Evolutionary conservation across 2,888 invertebrate species (phyloP), one percentile per base, ranked within the genome.

Genomic region (Mactromeris polynyma): DNA sequence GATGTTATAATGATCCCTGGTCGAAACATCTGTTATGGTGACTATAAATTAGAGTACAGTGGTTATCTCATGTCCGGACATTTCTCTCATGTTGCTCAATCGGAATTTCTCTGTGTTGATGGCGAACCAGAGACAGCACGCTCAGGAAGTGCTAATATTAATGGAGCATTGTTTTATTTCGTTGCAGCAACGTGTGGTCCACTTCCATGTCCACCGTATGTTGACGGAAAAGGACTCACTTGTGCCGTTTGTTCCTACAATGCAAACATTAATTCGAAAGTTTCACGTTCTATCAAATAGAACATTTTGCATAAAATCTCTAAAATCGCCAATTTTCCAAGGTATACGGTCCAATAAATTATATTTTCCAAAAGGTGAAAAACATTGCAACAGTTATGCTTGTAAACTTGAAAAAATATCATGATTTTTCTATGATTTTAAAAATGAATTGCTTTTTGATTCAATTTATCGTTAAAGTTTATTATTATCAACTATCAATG

Each of bases 211-310:
- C 83, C 85, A 17, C 86, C 89, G 26, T 89, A 86, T 79, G 69
- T 82, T 3, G 38, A 80, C 31, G 89, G 89, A 1, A 40, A 86
- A 14, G 89, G 86, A 51, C 79, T 89, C 4, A 79, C 89, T 11
- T 89, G 89, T 46, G 89, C 80, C 31, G 89, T 89, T 7, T 89
- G 89, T 51, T 86, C 89, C 42, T 42, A 42, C 42, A 42, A 42
- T 9, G 6, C 42, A 42, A 42, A n/a, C n/a, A n/a, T n/a, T n/a
- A n/a, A n/a, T n/a, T n/a, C n/a, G n/a, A n/a, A n/a, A n/a, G n/a
- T n/a, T n/a, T n/a, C n/a, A n/a, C n/a, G n/a, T n/a, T n/a, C n/a
- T n/a, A n/a, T n/a, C n/a, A n/a, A n/a, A n/a, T n/a, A n/a, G n/a
- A n/a, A n/a, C n/a, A n/a, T n/a, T n/a, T n/a, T n/a, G n/a, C n/a